A percentile compares a stretch with the other conserved stretches of the same genome.
Conservation (phyloP, 2,797 vertebrate genomes). For the Enteromius thamalakanensis region DNA sequence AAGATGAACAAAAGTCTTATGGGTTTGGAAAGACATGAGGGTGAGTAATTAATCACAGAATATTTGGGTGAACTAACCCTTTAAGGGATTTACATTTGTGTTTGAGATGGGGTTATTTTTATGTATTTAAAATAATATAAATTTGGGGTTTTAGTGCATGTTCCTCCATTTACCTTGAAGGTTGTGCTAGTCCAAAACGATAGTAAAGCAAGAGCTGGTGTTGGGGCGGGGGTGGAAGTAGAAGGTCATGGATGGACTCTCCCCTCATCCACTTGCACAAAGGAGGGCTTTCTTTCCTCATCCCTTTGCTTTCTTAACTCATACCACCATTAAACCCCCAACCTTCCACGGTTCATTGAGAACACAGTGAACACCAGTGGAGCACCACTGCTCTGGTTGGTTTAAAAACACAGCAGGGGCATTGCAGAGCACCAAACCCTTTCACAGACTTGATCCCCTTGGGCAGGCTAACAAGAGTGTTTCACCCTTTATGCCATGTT, state of each 20-base stretch:
- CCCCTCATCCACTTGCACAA: slow-evolving; percentile 57
- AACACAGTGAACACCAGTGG: slow-evolving; percentile 57
- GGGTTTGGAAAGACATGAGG: no score
- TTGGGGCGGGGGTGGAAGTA: slow-evolving; percentile 44
- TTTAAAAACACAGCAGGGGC: slow-evolving; percentile 50
- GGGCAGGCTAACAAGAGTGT: neutral
- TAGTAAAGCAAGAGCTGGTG: slow-evolving; percentile 30
- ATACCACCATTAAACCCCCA: slow-evolving; percentile 61
- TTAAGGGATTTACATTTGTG: neutral
- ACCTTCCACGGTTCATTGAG: slow-evolving; percentile 46
- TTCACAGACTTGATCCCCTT: slow-evolving; percentile 1
- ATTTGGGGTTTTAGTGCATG: slow-evolving; percentile 68
- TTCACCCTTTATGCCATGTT: slow-evolving; percentile 8
- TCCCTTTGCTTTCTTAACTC: slow-evolving; percentile 65
- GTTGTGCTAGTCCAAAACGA: slow-evolving; percentile 46
- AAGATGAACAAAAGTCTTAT: no score
- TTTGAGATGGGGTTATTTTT: slow-evolving; percentile 36
- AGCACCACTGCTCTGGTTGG: slow-evolving; percentile 45
- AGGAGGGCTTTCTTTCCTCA: slow-evolving; percentile 66
- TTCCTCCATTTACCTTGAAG: slow-evolving; percentile 26
- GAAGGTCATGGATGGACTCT: slow-evolving; percentile 48
- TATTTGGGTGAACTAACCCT: no score
- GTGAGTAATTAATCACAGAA: no score
- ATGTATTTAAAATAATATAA: slow-evolving; percentile 58
- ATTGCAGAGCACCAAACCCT: slow-evolving; percentile 9